Percentiles rank a stretch among this genome's conserved stretches.
Evolutionary conservation across 2,888 invertebrate species (phyloP).

Genomic region (Toxonevra muliebris): DNA sequence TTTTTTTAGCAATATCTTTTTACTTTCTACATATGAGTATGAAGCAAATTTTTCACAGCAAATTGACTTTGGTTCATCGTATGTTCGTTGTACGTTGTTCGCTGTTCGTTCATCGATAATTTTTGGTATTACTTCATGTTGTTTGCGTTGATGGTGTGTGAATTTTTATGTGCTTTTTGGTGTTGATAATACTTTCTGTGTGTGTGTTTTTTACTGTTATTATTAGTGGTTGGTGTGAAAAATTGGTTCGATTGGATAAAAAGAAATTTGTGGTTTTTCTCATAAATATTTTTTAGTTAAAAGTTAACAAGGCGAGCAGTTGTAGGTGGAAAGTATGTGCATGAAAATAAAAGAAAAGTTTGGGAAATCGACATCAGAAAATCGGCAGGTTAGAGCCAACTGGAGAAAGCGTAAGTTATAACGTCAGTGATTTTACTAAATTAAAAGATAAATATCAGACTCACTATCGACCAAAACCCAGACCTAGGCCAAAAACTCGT

Average conservation of each 20-base stretch:
- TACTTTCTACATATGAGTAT: not conserved
- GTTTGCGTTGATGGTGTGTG: conserved; percentile 17
- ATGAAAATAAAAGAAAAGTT: too few species aligned
- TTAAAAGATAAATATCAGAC: too few species aligned
- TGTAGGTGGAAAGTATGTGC: conserved; percentile 1
- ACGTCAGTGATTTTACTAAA: too few species aligned
- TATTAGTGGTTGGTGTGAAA: conserved; percentile 15
- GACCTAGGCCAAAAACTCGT: too few species aligned
- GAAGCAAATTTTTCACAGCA: conserved; percentile 25
- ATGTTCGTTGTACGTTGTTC: conserved; percentile 8
- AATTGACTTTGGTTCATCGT: conserved; percentile 27
- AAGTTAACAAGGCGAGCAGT: not conserved
- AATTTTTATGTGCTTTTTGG: conserved; percentile 8
- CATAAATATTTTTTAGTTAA: not conserved
- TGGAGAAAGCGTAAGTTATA: too few species aligned
- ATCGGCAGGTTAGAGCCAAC: too few species aligned
- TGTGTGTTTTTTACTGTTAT: not conserved
- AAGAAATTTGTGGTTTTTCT: conserved; percentile 12
- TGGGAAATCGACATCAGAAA: too few species aligned
- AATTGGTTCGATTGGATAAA: conserved; percentile 19
- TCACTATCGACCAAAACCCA: too few species aligned
- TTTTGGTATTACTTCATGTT: conserved; percentile 12
- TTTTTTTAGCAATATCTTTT: conserved; percentile 4
- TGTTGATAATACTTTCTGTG: conserved; percentile 17
- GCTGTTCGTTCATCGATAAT: conserved; percentile 19